Evolutionary conservation across 2,113 vertebrate genomes (phyloP).

Genomic region (Manacus vitellinus): DNA sequence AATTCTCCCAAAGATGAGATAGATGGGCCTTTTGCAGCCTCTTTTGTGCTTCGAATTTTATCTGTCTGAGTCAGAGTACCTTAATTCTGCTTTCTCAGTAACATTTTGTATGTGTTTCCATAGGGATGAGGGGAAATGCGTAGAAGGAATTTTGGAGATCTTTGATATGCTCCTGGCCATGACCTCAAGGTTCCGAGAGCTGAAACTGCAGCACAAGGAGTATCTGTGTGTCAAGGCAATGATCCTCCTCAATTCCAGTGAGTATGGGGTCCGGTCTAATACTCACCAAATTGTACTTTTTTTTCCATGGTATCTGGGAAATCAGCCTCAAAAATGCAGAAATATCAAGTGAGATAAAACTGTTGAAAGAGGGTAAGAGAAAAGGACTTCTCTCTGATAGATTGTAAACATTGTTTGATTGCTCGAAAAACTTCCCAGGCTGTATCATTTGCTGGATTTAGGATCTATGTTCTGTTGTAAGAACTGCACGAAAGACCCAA

Average conservation of each 20-base stretch:
- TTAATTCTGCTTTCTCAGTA: not conserved
- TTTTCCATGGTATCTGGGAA: not conserved
- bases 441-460: not conserved
- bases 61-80: not conserved
- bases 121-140: conserved; percentile 95
- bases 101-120: conserved; percentile 44
- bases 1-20: not conserved
- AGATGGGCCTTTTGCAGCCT: not conserved
- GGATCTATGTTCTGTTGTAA: not conserved
- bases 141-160: conserved; percentile 98
- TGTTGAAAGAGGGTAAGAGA: not conserved
- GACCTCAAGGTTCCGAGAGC: conserved; percentile 91
- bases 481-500: not conserved
- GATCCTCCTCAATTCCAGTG: conserved; percentile 98
- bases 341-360: not conserved
- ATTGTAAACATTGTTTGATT: not conserved
- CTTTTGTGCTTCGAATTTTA: not conserved
- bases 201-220: conserved; percentile 94
- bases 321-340: not conserved
- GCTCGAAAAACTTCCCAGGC: not conserved
- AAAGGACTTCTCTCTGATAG: not conserved
- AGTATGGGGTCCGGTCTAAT: conserved; percentile 63
- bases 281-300: not conserved
- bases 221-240: conserved; percentile 98
- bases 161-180: conserved; percentile 97